These are phyloP conservation scores for Synanthedon vespiformis DNA, from an alignment of 2,888 invertebrate genomes.

Conservation along the genomic window DNA sequence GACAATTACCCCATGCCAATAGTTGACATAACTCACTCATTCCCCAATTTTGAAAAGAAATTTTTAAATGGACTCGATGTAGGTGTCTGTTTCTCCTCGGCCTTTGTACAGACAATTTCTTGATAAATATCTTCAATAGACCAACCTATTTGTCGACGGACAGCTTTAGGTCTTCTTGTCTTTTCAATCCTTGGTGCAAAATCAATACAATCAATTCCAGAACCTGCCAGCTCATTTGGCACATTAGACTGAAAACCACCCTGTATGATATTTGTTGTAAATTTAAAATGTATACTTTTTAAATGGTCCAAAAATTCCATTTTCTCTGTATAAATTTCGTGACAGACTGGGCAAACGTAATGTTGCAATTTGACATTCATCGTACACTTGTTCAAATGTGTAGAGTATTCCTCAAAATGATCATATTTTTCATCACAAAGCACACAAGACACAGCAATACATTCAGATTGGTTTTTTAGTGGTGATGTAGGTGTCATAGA, in stretches of 20 bases:
- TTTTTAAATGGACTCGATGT: conserved; percentile 58
- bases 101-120: conserved; percentile 58
- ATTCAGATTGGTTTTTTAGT: conserved; percentile 14
- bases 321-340: conserved; percentile 55
- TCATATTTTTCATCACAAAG: conserved; percentile 55
- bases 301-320: conserved; percentile 47
- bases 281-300: conserved; percentile 38
- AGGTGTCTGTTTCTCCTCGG: conserved; percentile 47
- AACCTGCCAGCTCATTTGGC: conserved; percentile 16
- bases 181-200: conserved; percentile 48
- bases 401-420: conserved; percentile 47
- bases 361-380: conserved; percentile 60
- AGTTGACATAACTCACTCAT: conserved; percentile 57
- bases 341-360: conserved; percentile 57
- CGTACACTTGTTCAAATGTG: conserved; percentile 55
- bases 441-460: conserved; percentile 39
- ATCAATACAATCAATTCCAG: conserved; percentile 51
- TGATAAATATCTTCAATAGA: conserved; percentile 64
- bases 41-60: conserved; percentile 56
- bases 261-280: background rate
- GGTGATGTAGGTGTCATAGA: conserved; percentile 18
- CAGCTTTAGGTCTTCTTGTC: conserved; percentile 45
- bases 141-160: conserved; percentile 62
- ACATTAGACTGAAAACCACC: background rate
- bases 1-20: conserved; percentile 42